Percentiles rank a stretch among this genome's conserved stretches.
phyloP scores from a whole-genome alignment of 2,888 invertebrate genomes.

The Eupithecia vulgata region DNA sequence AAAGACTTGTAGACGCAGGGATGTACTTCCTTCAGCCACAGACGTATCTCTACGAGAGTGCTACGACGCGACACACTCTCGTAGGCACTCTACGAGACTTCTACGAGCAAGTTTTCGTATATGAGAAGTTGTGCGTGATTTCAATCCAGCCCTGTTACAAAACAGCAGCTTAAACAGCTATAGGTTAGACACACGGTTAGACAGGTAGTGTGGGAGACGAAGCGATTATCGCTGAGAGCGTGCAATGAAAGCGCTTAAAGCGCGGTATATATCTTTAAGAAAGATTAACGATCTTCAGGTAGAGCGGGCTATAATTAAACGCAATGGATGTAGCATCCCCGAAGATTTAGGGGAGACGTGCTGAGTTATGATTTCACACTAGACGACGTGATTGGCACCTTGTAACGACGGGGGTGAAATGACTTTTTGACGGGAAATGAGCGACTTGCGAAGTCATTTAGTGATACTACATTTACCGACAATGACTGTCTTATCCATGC shows the following conservation, averaged over 20 bases:
- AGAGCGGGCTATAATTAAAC: slow-evolving; percentile 81
- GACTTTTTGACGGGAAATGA: slow-evolving; percentile 60
- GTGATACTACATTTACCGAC: background rate
- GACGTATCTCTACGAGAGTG: slow-evolving; percentile 25
- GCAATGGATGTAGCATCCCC: slow-evolving; percentile 80
- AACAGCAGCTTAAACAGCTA: slow-evolving; percentile 57
- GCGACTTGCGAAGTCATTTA: slow-evolving; percentile 38
- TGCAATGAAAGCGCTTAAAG: slow-evolving; percentile 65
- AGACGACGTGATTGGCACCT: slow-evolving; percentile 77
- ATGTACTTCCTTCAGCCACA: slow-evolving; percentile 46
- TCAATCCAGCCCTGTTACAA: slow-evolving; percentile 50
- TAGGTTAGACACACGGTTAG: slow-evolving; percentile 41
- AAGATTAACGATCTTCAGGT: slow-evolving; percentile 84
- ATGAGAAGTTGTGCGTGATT: slow-evolving; percentile 9
- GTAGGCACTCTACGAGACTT: background rate
- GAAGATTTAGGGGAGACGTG: slow-evolving; percentile 76
- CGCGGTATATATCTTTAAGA: slow-evolving; percentile 82
- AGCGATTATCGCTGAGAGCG: slow-evolving; percentile 73
- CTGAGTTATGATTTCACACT: slow-evolving; percentile 82
- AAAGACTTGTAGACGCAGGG: slow-evolving; percentile 69
- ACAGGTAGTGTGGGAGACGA: slow-evolving; percentile 61
- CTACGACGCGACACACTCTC: background rate
- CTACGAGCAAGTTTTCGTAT: background rate
- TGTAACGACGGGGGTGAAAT: slow-evolving; percentile 71
- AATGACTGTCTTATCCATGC: background rate